A percentile compares a stretch with the other conserved stretches of the same genome.
These are phyloP conservation scores for Zaprionus lineosus DNA, from an alignment of 2,888 invertebrate genomes.

Conservation along the genomic window DNA sequence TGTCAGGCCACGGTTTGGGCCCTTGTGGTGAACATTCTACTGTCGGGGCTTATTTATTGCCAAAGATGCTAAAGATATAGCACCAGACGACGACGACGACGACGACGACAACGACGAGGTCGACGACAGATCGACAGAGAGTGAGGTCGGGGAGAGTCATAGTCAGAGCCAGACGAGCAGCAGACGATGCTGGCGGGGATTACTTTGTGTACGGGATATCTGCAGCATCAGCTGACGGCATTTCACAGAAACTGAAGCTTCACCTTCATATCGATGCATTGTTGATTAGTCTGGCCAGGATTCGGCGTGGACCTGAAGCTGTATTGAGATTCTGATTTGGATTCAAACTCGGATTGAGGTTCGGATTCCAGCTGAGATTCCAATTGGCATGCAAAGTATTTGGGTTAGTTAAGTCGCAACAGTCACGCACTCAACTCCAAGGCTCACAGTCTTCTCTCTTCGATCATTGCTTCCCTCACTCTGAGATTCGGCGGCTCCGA, in stretches of 20 bases:
- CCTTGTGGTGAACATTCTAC: constrained; percentile 69
- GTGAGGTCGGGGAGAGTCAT: constrained; percentile 6
- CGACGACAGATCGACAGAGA: constrained; percentile 35
- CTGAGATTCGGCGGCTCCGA: no score
- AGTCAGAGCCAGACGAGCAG: constrained; percentile 27
- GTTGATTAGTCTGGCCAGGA: constrained; percentile 54
- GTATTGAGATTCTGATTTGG: no score
- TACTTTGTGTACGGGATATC: constrained; percentile 39
- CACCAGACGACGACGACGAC: constrained; percentile 72
- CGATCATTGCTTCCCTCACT: neutral
- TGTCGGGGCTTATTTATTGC: constrained; percentile 80
- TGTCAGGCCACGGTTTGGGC: constrained; percentile 55
- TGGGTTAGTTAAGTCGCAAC: constrained; percentile 51
- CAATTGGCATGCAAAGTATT: constrained; percentile 41
- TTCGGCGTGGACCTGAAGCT: no score
- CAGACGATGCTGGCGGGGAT: constrained; percentile 24
- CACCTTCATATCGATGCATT: constrained; percentile 66
- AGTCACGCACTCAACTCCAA: constrained; percentile 57
- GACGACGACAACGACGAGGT: constrained; percentile 48
- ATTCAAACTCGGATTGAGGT: constrained; percentile 2
- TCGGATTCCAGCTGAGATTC: constrained; percentile 2
- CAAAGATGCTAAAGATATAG: constrained; percentile 80
- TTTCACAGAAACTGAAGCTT: constrained; percentile 45
- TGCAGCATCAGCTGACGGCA: constrained; percentile 56
- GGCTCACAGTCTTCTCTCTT: neutral